These are phyloP conservation scores for Halesus radiatus DNA, from an alignment of 1,140 invertebrate genomes.

Conservation along the genomic window DNA sequence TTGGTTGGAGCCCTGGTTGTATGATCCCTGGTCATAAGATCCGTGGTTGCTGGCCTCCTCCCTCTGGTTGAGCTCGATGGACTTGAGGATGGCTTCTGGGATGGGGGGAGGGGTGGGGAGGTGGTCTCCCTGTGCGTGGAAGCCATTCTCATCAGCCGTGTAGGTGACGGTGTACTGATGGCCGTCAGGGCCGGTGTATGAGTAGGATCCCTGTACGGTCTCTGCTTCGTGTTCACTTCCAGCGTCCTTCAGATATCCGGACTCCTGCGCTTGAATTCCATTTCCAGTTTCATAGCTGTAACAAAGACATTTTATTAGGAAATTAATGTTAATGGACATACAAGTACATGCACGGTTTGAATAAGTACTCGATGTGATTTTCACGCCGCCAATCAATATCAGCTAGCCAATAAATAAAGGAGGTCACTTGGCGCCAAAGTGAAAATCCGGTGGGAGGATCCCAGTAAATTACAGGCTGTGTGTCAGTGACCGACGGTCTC, in stretches of 20 bases:
- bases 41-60: conserved; percentile 56
- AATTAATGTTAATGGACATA: too few species aligned
- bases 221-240: conserved; percentile 47
- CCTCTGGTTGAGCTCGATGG: too few species aligned
- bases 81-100: conserved; percentile 68
- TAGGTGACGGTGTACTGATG: conserved; percentile 78
- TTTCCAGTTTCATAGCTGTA: conserved; percentile 69
- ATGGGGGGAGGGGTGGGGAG: conserved; percentile 85
- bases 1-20: conserved; percentile 56
- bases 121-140: conserved; percentile 80
- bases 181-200: conserved; percentile 83
- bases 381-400: too few species aligned
- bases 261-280: conserved; percentile 62
- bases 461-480: too few species aligned
- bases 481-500: too few species aligned
- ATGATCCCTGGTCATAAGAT: too few species aligned
- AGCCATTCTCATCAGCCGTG: conserved; percentile 85
- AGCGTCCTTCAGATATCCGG: conserved; percentile 58
- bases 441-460: too few species aligned
- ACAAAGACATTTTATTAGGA: not conserved
- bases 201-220: conserved; percentile 77
- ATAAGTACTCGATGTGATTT: too few species aligned
- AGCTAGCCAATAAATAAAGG: too few species aligned
- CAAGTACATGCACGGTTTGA: too few species aligned
- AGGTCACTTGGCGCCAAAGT: too few species aligned